Evolutionary conservation across 2,888 invertebrate species (phyloP).

Genomic region (Polydrusus tereticollis): DNA sequence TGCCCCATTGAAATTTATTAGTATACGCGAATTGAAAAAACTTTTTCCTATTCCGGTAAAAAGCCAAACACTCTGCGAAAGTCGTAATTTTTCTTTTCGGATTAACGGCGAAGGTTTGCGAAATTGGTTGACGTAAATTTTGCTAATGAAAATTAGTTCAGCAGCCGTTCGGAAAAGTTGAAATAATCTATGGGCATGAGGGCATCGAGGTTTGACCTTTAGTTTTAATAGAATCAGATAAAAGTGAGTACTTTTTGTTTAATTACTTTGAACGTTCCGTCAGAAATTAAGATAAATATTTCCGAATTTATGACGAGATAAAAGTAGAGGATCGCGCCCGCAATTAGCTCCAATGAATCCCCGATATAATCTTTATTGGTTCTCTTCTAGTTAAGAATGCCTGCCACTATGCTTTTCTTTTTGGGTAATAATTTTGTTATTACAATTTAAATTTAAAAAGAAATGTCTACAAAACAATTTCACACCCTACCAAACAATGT

Average conservation of each 20-base stretch:
- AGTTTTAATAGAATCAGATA: background rate
- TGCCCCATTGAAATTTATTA: constrained; percentile 9
- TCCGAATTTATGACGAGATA: no score
- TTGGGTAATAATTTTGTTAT: no score
- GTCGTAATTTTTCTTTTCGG: constrained; percentile 38
- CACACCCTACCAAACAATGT: no score
- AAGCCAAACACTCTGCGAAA: constrained; percentile 31
- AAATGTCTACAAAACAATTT: no score
- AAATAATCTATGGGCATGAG: constrained; percentile 13
- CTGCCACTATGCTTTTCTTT: no score
- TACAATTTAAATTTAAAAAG: no score
- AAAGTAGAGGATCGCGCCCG: no score
- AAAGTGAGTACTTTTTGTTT: background rate
- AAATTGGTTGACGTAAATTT: constrained; percentile 43
- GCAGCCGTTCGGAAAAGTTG: constrained; percentile 24
- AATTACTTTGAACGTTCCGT: background rate
- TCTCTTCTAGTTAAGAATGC: no score
- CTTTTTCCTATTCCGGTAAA: constrained; percentile 27
- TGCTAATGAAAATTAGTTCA: constrained; percentile 43
- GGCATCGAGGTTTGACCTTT: background rate
- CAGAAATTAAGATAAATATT: no score
- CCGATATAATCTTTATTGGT: no score
- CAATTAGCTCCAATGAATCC: no score
- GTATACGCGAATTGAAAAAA: constrained; percentile 16
- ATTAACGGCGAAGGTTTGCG: constrained; percentile 34